Conservation (phyloP, 2,113 vertebrate genomes). For the Pantherophis guttatus region DNA sequence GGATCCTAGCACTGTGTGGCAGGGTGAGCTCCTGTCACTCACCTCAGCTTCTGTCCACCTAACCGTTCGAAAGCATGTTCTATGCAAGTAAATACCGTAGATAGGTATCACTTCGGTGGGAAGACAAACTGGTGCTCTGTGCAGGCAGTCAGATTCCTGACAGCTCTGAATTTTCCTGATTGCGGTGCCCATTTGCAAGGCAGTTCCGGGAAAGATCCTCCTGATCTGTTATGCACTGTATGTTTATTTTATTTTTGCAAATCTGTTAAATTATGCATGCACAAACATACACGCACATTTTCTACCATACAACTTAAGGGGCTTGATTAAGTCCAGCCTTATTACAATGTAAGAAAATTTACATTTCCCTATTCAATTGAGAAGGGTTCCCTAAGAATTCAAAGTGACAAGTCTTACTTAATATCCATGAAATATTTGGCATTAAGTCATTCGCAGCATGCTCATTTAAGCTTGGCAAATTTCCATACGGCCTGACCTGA, state of each 20-base stretch:
- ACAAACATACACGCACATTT: not conserved
- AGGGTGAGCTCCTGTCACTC: too few relatives aligned
- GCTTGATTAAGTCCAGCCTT: not conserved
- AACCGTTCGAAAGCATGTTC: too few relatives aligned
- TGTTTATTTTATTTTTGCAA: not conserved
- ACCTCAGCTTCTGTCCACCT: too few relatives aligned
- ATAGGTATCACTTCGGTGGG: too few relatives aligned
- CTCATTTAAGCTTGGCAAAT: conserved; percentile 38
- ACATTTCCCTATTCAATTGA: conserved; percentile 6
- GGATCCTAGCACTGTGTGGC: too few relatives aligned
- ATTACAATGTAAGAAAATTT: not conserved
- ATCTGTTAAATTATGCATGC: not conserved
- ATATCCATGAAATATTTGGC: conserved; percentile 18
- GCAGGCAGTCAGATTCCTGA: too few relatives aligned
- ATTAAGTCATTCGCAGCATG: conserved; percentile 31
- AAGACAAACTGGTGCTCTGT: too few relatives aligned
- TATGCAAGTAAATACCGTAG: too few relatives aligned
- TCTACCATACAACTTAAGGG: not conserved
- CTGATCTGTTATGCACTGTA: not conserved
- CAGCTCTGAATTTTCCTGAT: too few relatives aligned
- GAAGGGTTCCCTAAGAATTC: conserved; percentile 21
- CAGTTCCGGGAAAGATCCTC: not conserved
- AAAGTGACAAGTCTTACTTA: conserved; percentile 36
- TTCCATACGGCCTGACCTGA: conserved; percentile 17
- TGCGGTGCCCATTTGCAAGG: too few relatives aligned